Evolutionary conservation across 2,888 invertebrate species (phyloP).

Genomic region (Beris morrisii): DNA sequence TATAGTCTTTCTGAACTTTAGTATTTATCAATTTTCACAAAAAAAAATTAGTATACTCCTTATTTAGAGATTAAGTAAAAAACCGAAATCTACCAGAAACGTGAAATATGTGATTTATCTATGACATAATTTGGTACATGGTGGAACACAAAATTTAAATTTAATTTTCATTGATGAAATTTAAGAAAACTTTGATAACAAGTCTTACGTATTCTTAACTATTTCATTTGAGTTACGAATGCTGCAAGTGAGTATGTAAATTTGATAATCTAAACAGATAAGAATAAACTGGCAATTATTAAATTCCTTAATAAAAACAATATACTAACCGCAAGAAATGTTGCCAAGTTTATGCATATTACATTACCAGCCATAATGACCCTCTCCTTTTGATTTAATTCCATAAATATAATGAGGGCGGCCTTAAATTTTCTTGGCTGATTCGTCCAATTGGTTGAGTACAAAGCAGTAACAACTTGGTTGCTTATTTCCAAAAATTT

Average conservation of each 20-base stretch:
- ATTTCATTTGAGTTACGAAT: background rate
- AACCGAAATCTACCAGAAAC: too few relatives aligned
- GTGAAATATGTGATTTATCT: too few relatives aligned
- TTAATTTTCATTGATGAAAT: too few relatives aligned
- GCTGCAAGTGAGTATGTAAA: slow-evolving; percentile 11
- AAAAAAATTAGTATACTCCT: too few relatives aligned
- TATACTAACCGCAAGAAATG: slow-evolving; percentile 1
- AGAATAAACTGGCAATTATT: background rate
- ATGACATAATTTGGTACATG: too few relatives aligned
- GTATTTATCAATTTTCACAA: too few relatives aligned
- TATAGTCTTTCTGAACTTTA: too few relatives aligned
- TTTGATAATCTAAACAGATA: slow-evolving; percentile 4
- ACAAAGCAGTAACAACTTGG: slow-evolving; percentile 8
- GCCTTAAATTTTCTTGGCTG: slow-evolving; percentile 13
- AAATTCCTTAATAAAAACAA: background rate
- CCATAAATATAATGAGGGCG: slow-evolving; percentile 15
- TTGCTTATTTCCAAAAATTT: slow-evolving; percentile 14
- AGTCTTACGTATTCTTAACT: too few relatives aligned
- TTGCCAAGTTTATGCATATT: background rate
- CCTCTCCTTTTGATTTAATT: background rate
- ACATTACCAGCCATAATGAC: slow-evolving; percentile 16
- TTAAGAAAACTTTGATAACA: too few relatives aligned
- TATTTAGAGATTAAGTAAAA: too few relatives aligned
- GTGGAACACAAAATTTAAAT: too few relatives aligned
- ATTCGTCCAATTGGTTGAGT: slow-evolving; percentile 23